Evolutionary conservation across 2,113 vertebrate species (phyloP), one percentile per base, ranked within the genome.

Genomic region (Cephalopterus ornatus): DNA sequence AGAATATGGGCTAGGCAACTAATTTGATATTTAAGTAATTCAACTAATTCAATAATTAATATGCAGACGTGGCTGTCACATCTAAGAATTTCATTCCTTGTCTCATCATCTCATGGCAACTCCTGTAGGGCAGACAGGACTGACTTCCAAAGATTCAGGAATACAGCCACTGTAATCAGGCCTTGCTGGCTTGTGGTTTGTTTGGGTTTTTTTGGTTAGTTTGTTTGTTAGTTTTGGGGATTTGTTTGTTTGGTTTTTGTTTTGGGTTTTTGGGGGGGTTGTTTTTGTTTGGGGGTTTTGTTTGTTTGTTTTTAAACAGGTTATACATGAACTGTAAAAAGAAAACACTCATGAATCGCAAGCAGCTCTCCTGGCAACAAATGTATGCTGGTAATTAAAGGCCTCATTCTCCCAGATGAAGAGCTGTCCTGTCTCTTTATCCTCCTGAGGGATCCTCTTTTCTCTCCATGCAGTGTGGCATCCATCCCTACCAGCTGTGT

Each of bases 311-410:
- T 30, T 70, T 32, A 10, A 32, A 53, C n/a, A 71, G 24, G 19
- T 66, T 70, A 39, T 14, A 33, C 4, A 14, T 27, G n/a, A n/a
- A n/a, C n/a, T n/a, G n/a, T n/a, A n/a, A 50, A 66, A 80, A 10
- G 1, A 71, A 1, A 12, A 80, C 0, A 2, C 41, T 14, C 16
- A 32, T 8, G 5, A 49, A 65, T 16, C 0, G 0, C 0, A 0
- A 77, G 33, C 55, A 87, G 30, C 11, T 41, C 14, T 56, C 30
- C 44, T 61, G 30, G 49, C 46, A 67, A 68, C 30, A 76, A 63
- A 72, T 1, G 2, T 20, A 37, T 8, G 5, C n/a, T 28, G 28
- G 21, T 77, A 52, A 89, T 76, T 63, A 68, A 72, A 82, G 61
- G 5, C 7, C 9, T 58, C 17, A 49, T 91, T 12, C 39, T 63